Evolutionary conservation across 2,888 invertebrate species (phyloP).

Genomic region (Gari tellinella): DNA sequence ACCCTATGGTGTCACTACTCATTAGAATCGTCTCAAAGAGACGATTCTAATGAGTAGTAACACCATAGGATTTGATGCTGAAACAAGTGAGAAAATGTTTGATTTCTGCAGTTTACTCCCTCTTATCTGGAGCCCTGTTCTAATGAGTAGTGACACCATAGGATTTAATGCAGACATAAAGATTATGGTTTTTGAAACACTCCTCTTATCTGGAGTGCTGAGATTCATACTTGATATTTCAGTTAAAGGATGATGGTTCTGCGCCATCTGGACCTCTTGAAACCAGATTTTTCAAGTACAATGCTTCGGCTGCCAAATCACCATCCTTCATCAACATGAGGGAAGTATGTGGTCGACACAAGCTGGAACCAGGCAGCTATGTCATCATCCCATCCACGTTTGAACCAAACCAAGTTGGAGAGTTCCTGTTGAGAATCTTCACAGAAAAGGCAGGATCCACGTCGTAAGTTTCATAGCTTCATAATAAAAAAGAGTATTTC

Average conservation of each 20-base stretch:
- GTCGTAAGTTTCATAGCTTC: constrained; percentile 76
- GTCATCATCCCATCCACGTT: constrained; percentile 98
- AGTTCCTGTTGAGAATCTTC: constrained; percentile 97
- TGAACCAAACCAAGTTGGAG: constrained; percentile 97
- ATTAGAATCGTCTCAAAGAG: too few relatives aligned
- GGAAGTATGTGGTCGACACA: constrained; percentile 97
- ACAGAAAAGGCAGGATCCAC: constrained; percentile 89
- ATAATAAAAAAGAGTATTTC: too few relatives aligned
- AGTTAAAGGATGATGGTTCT: constrained; percentile 68
- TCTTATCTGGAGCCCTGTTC: too few relatives aligned
- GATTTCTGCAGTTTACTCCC: too few relatives aligned
- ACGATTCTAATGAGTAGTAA: too few relatives aligned
- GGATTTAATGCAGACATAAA: too few relatives aligned
- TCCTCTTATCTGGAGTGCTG: neutral
- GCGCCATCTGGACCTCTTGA: constrained; percentile 88
- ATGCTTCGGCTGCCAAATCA: constrained; percentile 94
- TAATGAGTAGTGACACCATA: too few relatives aligned
- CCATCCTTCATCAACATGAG: constrained; percentile 97
- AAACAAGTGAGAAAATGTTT: too few relatives aligned
- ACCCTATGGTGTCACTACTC: too few relatives aligned
- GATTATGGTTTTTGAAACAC: too few relatives aligned
- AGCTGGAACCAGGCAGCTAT: constrained; percentile 96
- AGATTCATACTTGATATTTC: constrained; percentile 19
- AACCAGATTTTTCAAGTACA: constrained; percentile 96
- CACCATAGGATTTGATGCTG: too few relatives aligned